Percentiles rank a stretch among this genome's conserved stretches.
Conservation (phyloP, 2,113 vertebrate species). For the Petromus typicus region DNA sequence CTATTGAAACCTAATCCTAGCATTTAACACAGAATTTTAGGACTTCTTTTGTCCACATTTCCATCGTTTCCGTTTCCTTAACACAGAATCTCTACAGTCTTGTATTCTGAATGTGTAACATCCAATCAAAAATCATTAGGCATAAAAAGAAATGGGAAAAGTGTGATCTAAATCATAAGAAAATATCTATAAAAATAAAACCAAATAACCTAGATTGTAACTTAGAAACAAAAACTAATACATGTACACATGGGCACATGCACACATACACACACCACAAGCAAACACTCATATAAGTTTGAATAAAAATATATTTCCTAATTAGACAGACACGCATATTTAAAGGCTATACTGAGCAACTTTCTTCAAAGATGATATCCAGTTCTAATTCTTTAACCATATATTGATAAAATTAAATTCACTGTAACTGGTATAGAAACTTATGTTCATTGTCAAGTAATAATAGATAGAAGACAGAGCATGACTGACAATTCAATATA, state of each 20-base stretch:
- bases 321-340: background rate
- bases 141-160: background rate
- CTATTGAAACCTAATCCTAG: background rate
- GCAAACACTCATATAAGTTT: background rate
- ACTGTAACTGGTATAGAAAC: background rate
- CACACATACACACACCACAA: background rate
- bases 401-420: background rate
- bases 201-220: background rate
- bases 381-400: background rate
- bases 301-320: background rate
- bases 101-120: background rate
- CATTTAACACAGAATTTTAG: background rate
- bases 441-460: background rate
- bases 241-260: too few relatives aligned
- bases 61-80: background rate
- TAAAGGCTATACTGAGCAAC: background rate
- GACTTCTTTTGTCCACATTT: background rate
- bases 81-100: background rate
- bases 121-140: background rate
- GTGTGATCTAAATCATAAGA: background rate
- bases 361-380: background rate
- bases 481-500: background rate
- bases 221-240: background rate
- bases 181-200: background rate
- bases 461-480: background rate